Evolutionary conservation across 2,113 vertebrate species (phyloP), one percentile per base, ranked within the genome.

Genomic region (Trichomycterus rosablanca): DNA sequence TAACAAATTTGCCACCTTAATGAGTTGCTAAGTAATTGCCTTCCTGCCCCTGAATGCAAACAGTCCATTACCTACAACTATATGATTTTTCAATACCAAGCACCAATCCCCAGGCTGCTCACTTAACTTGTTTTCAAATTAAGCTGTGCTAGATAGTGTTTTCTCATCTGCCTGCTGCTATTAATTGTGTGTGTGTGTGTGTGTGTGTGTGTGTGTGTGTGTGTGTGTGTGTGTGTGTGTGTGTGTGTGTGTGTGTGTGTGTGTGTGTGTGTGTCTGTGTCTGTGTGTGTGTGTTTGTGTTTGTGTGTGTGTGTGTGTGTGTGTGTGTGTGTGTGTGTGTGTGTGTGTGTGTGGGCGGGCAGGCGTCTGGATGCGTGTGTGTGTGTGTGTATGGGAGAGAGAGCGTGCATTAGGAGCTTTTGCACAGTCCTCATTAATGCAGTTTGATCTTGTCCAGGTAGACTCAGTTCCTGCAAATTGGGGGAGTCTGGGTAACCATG

Each of bases 1-100:
- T 76, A 76, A 77, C 75, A 75, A 70, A 77, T 77, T 75, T 74
- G 69, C 73, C 74, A 71, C 69, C 68, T 74, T 77, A 77, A 79
- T 79, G 77, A 77, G 73, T 74, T 69, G 63, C 75, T 76, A 79
- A 79, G 77, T 77, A 75, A 77, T 79, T 76, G 73, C 71, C 65
- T 74, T 75, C 68, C 73, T 77, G 73, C 71, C 75, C 73, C 75
- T 66, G 73, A 79, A 77, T 76, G 59, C 75, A 72, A 74, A 68
- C 75, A 75, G 71, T 77, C 70, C 75, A 79, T 77, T 77, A 76
- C 63, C 73, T 77, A 72, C 73, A 70, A 72, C 75, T 76, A 68
- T 74, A 74, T 73, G 71, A 76, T 77, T 74, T 72, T 70, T 70
- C 65, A 61, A 60, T 63, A 70, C 40, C 49, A 70, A 76, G 66